These are phyloP conservation scores for Chelmon rostratus DNA, from an alignment of 2,797 vertebrate species.

Conservation along the genomic window DNA sequence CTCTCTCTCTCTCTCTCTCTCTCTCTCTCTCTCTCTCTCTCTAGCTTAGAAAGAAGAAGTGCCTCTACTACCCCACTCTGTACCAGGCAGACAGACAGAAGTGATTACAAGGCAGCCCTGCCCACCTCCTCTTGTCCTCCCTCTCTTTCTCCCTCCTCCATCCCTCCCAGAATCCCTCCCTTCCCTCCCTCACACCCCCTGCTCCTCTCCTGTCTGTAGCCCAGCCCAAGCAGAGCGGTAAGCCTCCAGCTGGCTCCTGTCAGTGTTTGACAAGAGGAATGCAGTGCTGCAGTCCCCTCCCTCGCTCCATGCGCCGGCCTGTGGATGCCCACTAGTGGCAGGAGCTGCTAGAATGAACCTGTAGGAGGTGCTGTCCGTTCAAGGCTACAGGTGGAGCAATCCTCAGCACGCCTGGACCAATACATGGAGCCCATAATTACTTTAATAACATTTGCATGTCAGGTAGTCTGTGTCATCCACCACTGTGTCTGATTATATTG, in stretches of 20 bases:
- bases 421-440: not conserved
- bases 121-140: conserved; percentile 66
- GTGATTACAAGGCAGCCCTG: conserved; percentile 83
- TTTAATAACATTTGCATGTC: not conserved
- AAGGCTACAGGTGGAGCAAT: not conserved
- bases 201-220: conserved; percentile 63
- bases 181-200: conserved; percentile 47
- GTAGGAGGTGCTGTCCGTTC: conserved; percentile 59
- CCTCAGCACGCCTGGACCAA: not conserved
- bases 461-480: not conserved
- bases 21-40: conserved; percentile 22
- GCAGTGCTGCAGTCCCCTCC: conserved; percentile 64
- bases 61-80: conserved; percentile 66
- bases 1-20: conserved; percentile 26
- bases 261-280: conserved; percentile 89
- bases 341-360: conserved; percentile 36
- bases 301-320: conserved; percentile 46
- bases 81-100: conserved; percentile 80
- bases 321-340: conserved; percentile 55
- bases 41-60: conserved; percentile 44
- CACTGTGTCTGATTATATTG: not conserved
- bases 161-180: conserved; percentile 48
- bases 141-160: conserved; percentile 53
- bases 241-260: conserved; percentile 90
- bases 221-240: conserved; percentile 76